Conservation (phyloP, 2,113 vertebrate genomes). For the Stegastes partitus region DNA sequence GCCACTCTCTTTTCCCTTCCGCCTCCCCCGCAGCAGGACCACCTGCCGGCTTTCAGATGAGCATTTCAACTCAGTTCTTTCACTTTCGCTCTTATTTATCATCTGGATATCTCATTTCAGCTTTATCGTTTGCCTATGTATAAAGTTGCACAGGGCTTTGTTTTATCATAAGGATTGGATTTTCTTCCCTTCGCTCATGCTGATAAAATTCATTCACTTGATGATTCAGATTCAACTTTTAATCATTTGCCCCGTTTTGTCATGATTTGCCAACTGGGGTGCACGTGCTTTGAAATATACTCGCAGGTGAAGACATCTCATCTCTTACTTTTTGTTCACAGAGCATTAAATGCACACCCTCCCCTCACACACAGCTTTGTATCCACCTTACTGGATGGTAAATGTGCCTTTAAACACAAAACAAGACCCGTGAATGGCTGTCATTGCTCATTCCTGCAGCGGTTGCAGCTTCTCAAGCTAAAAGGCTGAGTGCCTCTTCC, state of each 20-base stretch:
- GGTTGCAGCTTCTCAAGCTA: conserved; percentile 35
- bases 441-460: conserved; percentile 56
- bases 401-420: conserved; percentile 56
- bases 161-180: not conserved
- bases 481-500: conserved; percentile 50
- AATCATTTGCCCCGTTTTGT: conserved; percentile 5
- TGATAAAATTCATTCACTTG: not conserved
- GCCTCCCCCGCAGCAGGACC: not conserved
- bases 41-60: conserved; percentile 45
- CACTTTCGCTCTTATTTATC: not conserved
- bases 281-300: conserved; percentile 1
- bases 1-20: conserved; percentile 7
- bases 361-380: not conserved
- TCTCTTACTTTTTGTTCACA: conserved; percentile 56
- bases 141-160: not conserved
- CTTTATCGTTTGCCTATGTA: not conserved
- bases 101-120: conserved; percentile 24
- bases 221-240: conserved; percentile 36
- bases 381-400: conserved; percentile 44
- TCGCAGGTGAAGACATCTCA: conserved; percentile 28
- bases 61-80: conserved; percentile 14
- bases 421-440: conserved; percentile 50
- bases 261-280: conserved; percentile 13
- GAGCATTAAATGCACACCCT: conserved; percentile 15
- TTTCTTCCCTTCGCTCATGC: not conserved